Conservation (phyloP, 2,888 invertebrate species). For the Parnassius smintheus region DNA sequence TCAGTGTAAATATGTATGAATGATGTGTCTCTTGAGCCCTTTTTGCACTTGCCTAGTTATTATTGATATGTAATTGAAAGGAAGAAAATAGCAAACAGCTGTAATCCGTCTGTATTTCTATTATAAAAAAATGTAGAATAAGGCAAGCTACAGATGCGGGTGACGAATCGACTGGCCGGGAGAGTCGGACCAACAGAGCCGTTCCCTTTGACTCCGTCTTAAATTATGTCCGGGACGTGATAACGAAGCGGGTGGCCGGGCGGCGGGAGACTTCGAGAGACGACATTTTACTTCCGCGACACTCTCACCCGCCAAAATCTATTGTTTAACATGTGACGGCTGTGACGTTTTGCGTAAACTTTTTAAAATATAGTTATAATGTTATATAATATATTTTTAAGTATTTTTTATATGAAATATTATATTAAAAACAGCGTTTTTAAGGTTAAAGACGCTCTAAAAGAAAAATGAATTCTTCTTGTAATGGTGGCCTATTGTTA, state of each 20-base stretch:
- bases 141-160: conserved; percentile 39
- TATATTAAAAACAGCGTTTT: no score
- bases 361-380: no score
- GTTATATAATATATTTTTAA: no score
- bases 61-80: no score
- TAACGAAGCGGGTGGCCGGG: conserved; percentile 50
- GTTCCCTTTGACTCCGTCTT: conserved; percentile 57
- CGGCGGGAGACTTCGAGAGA: conserved; percentile 27
- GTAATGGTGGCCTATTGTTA: no score
- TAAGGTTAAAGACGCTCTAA: no score
- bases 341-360: conserved; percentile 1
- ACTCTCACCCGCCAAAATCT: conserved; percentile 38
- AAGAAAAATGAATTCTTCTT: no score
- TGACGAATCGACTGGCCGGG: conserved; percentile 34
- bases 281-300: conserved; percentile 57
- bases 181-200: conserved; percentile 29
- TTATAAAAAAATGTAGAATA: conserved; percentile 34
- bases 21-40: no score
- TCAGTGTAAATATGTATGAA: no score
- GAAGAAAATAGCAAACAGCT: no score
- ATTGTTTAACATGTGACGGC: conserved; percentile 42
- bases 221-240: conserved; percentile 78
- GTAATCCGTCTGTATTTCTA: neutral
- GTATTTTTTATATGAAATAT: no score
- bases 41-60: no score